These are phyloP conservation scores for Zygaena filipendulae DNA, from an alignment of 2,888 invertebrate species.

Conservation along the genomic window DNA sequence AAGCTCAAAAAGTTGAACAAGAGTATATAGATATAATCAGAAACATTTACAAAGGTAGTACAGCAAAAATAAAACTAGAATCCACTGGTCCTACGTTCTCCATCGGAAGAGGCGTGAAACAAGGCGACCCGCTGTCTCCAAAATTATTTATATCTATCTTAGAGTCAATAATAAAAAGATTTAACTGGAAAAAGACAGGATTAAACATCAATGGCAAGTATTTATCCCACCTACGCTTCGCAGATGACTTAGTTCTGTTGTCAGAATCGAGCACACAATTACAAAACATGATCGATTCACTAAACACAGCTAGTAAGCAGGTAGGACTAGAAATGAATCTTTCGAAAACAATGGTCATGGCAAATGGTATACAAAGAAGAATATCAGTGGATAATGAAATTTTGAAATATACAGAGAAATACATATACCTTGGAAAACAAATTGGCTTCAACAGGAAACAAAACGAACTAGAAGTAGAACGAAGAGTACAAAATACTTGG, in stretches of 20 bases:
- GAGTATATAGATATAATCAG: slow-evolving; percentile 7
- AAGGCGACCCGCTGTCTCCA: slow-evolving; percentile 11
- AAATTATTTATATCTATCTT: slow-evolving; percentile 13
- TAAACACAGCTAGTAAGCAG: slow-evolving; percentile 9
- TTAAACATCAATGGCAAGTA: slow-evolving; percentile 10
- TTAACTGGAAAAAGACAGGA: slow-evolving; percentile 9
- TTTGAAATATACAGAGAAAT: slow-evolving; percentile 7
- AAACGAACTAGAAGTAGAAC: slow-evolving; percentile 13
- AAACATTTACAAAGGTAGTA: slow-evolving; percentile 5
- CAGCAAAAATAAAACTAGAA: slow-evolving; percentile 11
- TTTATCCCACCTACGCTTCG: slow-evolving; percentile 10
- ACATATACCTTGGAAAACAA: slow-evolving; percentile 15
- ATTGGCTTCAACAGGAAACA: slow-evolving; percentile 9
- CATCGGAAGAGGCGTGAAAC: slow-evolving; percentile 14
- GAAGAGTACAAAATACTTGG: slow-evolving; percentile 15
- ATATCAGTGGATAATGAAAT: slow-evolving; percentile 9
- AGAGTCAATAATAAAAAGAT: slow-evolving; percentile 10
- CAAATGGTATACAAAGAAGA: slow-evolving; percentile 9
- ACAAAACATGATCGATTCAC: slow-evolving; percentile 10
- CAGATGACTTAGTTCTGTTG: slow-evolving; percentile 13
- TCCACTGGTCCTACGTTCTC: slow-evolving; percentile 7
- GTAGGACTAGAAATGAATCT: slow-evolving; percentile 14
- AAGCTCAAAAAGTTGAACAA: slow-evolving; percentile 4
- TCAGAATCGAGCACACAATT: slow-evolving; percentile 11
- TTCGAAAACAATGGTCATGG: slow-evolving; percentile 13